phyloP scores from a whole-genome alignment of 2,888 invertebrate species.

The Oligia fasciuncula region DNA sequence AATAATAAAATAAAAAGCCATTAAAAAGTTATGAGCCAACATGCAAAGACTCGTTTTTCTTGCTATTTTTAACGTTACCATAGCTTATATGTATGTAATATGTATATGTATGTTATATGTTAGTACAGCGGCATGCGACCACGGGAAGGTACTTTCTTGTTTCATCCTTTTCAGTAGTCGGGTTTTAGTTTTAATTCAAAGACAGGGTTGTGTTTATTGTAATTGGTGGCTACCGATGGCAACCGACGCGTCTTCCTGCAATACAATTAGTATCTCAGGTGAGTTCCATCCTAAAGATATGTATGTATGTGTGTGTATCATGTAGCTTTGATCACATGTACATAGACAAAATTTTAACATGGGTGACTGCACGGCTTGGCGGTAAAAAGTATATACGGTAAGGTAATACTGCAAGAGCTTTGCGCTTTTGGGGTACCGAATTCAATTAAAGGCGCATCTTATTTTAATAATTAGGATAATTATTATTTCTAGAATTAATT shows the following conservation, averaged over 20 bases:
- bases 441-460: background rate
- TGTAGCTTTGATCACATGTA: background rate
- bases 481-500: background rate
- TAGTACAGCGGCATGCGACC: no score
- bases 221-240: background rate
- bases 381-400: background rate
- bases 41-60: no score
- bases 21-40: no score
- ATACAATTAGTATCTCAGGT: background rate
- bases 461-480: background rate
- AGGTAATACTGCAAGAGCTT: no score
- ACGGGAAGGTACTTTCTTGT: no score
- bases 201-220: no score
- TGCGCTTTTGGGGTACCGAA: background rate
- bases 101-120: no score
- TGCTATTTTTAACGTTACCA: no score
- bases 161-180: no score
- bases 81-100: no score
- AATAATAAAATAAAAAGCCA: no score
- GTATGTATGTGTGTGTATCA: background rate
- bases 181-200: no score
- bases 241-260: background rate
- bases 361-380: background rate
- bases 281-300: background rate
- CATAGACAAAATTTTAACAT: background rate